phyloP scores from a whole-genome alignment of 1,140 invertebrate species.

The Cydia strobilella region DNA sequence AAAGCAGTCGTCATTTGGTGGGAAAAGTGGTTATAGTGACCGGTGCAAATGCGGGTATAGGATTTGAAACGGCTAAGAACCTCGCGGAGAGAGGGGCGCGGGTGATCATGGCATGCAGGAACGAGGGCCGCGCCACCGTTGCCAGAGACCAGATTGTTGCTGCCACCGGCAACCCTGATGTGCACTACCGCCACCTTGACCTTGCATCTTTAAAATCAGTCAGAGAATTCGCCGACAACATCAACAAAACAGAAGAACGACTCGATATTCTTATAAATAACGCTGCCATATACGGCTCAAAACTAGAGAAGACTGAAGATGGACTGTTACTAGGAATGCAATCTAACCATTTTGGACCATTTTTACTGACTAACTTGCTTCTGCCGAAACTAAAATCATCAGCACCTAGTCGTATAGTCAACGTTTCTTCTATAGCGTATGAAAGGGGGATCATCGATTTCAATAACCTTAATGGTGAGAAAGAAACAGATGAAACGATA shows the following conservation, averaged over 20 bases:
- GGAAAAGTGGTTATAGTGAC: slow-evolving; percentile 90
- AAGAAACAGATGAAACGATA: not conserved
- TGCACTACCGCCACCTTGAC: slow-evolving; percentile 59
- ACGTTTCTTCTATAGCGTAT: not conserved
- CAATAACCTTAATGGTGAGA: not conserved
- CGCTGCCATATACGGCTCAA: slow-evolving; percentile 82
- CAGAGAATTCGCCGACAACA: slow-evolving; percentile 52
- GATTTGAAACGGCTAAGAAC: slow-evolving; percentile 85
- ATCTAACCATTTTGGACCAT: slow-evolving; percentile 85
- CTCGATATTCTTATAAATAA: slow-evolving; percentile 87
- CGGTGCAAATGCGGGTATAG: slow-evolving; percentile 91
- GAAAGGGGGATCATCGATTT: not conserved
- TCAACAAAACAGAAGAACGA: slow-evolving; percentile 78
- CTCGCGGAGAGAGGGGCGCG: slow-evolving; percentile 85
- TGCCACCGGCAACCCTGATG: slow-evolving; percentile 54
- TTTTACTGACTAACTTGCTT: slow-evolving; percentile 85
- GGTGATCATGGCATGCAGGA: slow-evolving; percentile 88
- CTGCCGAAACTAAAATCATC: slow-evolving; percentile 62
- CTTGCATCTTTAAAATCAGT: slow-evolving; percentile 56
- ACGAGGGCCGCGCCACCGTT: slow-evolving; percentile 72
- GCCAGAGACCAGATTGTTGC: slow-evolving; percentile 56
- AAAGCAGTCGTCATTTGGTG: slow-evolving; percentile 66
- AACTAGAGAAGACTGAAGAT: slow-evolving; percentile 77
- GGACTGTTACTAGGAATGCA: slow-evolving; percentile 85
- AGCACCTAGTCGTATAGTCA: too few relatives aligned